Evolutionary conservation across 2,888 invertebrate species (phyloP).

Genomic region (Xylophagus ater): DNA sequence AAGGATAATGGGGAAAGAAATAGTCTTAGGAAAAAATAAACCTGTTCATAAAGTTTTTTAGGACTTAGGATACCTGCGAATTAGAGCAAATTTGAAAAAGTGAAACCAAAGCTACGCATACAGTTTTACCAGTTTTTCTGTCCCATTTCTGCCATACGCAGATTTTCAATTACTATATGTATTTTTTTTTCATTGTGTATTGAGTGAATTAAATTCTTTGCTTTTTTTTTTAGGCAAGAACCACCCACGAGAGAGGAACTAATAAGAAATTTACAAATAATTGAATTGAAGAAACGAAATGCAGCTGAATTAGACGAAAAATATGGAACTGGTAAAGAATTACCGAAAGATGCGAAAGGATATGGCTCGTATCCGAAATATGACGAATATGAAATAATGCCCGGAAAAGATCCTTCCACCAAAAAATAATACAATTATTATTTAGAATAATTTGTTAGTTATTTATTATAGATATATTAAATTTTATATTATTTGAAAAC

Average conservation of each 20-base stretch:
- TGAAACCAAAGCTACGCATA: no score
- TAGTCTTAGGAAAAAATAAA: no score
- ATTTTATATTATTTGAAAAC: no score
- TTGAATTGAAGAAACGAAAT: constrained; percentile 62
- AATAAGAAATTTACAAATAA: constrained; percentile 54
- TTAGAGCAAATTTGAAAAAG: no score
- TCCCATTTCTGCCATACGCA: background rate
- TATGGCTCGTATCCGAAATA: constrained; percentile 33
- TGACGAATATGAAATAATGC: constrained; percentile 47
- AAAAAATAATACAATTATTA: no score
- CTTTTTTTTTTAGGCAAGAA: constrained; percentile 36
- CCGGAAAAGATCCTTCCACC: constrained; percentile 29
- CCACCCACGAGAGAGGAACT: constrained; percentile 68
- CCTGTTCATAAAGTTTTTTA: no score
- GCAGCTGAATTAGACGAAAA: constrained; percentile 56
- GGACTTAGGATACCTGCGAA: no score
- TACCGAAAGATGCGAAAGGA: constrained; percentile 31
- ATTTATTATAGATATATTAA: no score
- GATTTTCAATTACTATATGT: background rate
- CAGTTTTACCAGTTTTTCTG: background rate
- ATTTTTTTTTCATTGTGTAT: background rate
- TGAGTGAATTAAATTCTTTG: background rate
- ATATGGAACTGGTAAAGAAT: constrained; percentile 40
- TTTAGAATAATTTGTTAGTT: no score
- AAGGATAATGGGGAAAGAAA: no score